phyloP scores from a whole-genome alignment of 2,888 invertebrate genomes.

The Nephrotoma appendiculata region DNA sequence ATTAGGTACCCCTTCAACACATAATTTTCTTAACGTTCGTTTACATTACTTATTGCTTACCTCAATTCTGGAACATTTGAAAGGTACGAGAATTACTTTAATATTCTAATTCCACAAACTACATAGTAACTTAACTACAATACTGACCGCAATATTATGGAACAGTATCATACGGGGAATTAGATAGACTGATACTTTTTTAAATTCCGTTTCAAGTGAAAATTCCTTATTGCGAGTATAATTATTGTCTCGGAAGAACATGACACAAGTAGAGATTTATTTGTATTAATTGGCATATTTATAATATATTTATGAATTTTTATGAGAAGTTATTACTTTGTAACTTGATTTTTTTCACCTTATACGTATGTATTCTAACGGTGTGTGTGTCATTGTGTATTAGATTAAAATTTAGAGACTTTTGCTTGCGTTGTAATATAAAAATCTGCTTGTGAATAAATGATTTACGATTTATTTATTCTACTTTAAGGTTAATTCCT shows the following conservation, averaged over 20 bases:
- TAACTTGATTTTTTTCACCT: not conserved
- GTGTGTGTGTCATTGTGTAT: not conserved
- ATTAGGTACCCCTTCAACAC: too few relatives aligned
- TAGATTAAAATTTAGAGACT: not conserved
- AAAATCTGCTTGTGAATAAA: not conserved
- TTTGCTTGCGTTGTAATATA: not conserved
- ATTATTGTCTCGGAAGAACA: not conserved
- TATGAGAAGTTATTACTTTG: not conserved
- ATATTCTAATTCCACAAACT: not conserved
- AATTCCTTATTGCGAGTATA: not conserved
- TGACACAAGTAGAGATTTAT: not conserved
- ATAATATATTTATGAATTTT: not conserved
- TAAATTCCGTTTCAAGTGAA: not conserved
- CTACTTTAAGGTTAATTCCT: not conserved
- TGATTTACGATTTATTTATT: not conserved
- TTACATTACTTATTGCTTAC: too few relatives aligned
- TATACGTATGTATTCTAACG: not conserved
- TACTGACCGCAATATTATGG: too few relatives aligned
- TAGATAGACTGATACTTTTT: not conserved
- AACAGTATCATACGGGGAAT: too few relatives aligned
- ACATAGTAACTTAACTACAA: too few relatives aligned
- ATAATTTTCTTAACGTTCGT: too few relatives aligned
- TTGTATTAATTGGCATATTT: not conserved
- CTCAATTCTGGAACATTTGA: too few relatives aligned
- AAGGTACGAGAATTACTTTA: not conserved